Base-by-base conservation (phyloP, 2,888 invertebrate species). In the Hymenopus coronatus region DNA sequence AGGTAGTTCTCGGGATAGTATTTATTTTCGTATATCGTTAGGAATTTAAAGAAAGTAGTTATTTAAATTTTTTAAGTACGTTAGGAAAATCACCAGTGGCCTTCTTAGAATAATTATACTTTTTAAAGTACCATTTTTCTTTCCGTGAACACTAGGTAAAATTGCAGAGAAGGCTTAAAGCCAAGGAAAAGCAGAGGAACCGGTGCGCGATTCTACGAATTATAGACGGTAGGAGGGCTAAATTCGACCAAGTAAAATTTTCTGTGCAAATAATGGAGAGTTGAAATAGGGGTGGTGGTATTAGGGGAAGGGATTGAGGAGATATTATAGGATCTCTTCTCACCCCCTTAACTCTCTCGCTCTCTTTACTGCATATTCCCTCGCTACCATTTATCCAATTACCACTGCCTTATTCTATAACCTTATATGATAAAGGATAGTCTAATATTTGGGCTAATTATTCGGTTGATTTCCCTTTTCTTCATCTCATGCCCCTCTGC, bases 401-500 rank as follows among this genome's bases (percentile, higher is more conserved):
- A 90, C 86, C 85, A 86, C 83, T 89, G 89, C 89, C 89, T 90
- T 90, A 90, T 90, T 90, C 90, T 90, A 90, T 90, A 90, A 89
- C 90, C 89, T 90, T 90, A 90, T 90, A 89, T 88, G 70, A 89
- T 89, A 90, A 89, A 90, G 88, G 90, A 90, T 90, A 90, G 90
- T 90, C 90, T 90, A 91, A 91, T 91, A 91, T 91, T 91, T 91
- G 90, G 90, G 87, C 91, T 91, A 90, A 91, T 91, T 91, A 91
- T 90, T 89, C 90, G 90, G 90, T 89, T 90, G 91, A 91, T 91
- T 90, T 91, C 90, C 90, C 90, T 88, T 88, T 82, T 89, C 70
- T 25, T 81, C 89, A 83, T 88, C 88, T 82, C 28, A 30, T 85
- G 81, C 70, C 82, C 40, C 85, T 85, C 82, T 33, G 28, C 86